Conservation (phyloP, 2,113 vertebrate species). For the Gopherus evgoodei region DNA sequence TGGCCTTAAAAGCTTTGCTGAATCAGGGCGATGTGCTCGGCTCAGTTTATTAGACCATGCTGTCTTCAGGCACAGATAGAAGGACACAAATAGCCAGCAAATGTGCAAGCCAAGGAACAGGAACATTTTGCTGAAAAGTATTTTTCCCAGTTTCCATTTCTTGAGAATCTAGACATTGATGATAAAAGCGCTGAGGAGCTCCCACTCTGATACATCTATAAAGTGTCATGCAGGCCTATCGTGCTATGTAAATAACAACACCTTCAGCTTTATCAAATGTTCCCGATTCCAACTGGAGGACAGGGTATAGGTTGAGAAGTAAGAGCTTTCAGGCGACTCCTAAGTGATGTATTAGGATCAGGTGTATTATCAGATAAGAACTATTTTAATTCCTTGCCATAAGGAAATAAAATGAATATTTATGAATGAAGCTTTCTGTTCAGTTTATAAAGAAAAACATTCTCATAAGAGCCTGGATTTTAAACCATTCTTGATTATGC, state of each 20-base stretch:
- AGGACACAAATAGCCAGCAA: rapidly evolving
- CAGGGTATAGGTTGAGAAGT: neutral
- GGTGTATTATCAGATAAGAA: neutral
- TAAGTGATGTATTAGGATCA: neutral
- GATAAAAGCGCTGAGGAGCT: neutral
- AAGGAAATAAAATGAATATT: constrained; percentile 27
- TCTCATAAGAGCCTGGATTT: constrained; percentile 52
- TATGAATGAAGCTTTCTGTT: neutral
- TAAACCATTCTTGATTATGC: constrained; percentile 36
- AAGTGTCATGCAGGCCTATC: rapidly evolving
- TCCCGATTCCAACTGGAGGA: neutral
- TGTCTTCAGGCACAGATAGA: neutral
- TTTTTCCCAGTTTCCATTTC: neutral
- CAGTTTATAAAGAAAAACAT: constrained; percentile 58
- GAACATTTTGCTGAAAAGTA: neutral
- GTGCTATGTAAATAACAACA: rapidly evolving
- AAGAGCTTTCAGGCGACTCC: rapidly evolving
- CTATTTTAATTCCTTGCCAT: neutral
- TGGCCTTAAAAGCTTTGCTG: rapidly evolving
- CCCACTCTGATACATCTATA: neutral
- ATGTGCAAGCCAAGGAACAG: neutral
- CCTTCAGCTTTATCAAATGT: rapidly evolving
- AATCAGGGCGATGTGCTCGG: rapidly evolving
- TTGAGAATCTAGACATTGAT: rapidly evolving
- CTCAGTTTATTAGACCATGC: rapidly evolving